Percentiles rank a stretch among this genome's conserved stretches.
phyloP scores from a whole-genome alignment of 2,113 vertebrate species.

The Osmerus mordax region DNA sequence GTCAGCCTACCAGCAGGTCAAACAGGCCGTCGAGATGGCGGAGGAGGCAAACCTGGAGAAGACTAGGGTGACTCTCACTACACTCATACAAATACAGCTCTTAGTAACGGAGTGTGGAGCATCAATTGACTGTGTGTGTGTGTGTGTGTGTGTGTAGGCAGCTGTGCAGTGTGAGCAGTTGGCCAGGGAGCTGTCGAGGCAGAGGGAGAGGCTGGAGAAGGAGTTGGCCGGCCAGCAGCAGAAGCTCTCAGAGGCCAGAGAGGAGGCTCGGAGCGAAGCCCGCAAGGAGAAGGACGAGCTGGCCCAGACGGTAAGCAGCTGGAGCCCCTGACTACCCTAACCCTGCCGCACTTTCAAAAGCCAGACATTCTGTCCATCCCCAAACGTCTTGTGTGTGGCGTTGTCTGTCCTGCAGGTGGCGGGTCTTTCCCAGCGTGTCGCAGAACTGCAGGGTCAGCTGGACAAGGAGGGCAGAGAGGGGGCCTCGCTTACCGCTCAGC shows the following conservation, averaged over 20 bases:
- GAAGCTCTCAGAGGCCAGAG: slow-evolving; percentile 76
- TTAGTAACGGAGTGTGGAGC: not conserved
- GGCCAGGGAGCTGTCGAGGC: slow-evolving; percentile 78
- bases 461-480: slow-evolving; percentile 79
- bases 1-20: slow-evolving; percentile 83
- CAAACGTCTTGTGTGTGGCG: not conserved
- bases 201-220: slow-evolving; percentile 75
- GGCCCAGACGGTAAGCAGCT: slow-evolving; percentile 69
- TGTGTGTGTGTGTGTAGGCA: slow-evolving; percentile 66
- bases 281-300: slow-evolving; percentile 78
- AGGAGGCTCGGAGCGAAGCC: slow-evolving; percentile 69
- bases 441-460: slow-evolving; percentile 74
- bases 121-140: slow-evolving; percentile 11
- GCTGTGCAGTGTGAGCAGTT: slow-evolving; percentile 84
- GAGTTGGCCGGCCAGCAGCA: slow-evolving; percentile 73
- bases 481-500: slow-evolving; percentile 73
- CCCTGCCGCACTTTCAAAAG: too few species aligned
- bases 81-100: too few species aligned
- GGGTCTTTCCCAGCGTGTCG: slow-evolving; percentile 77
- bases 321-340: not conserved
- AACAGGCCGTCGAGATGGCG: slow-evolving; percentile 82
- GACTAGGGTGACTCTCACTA: slow-evolving; percentile 67
- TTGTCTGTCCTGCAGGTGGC: slow-evolving; percentile 68
- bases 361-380: too few species aligned
- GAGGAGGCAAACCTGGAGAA: slow-evolving; percentile 90